phyloP scores from a whole-genome alignment of 2,797 vertebrate species.

The Danio kyathit region DNA sequence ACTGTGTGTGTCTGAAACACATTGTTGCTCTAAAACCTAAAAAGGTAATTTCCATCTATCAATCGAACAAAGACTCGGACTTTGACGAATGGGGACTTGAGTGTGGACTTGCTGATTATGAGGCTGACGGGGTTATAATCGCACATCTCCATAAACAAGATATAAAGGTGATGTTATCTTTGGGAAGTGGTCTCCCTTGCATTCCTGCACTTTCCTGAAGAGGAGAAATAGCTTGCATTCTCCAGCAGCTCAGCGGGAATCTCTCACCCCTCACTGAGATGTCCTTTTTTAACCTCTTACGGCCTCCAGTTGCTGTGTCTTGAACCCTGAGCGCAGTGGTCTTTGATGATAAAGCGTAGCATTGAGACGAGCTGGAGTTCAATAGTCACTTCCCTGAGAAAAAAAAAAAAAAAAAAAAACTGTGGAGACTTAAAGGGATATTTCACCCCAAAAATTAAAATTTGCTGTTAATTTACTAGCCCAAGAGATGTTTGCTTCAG shows the following conservation, averaged over 20 bases:
- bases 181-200: constrained; percentile 44
- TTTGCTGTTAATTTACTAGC: too few relatives aligned
- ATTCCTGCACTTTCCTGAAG: constrained; percentile 47
- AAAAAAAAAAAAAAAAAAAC: too few relatives aligned
- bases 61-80: constrained; percentile 2
- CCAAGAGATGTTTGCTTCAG: too few relatives aligned
- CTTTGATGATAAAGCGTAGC: constrained; percentile 34
- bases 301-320: constrained; percentile 22
- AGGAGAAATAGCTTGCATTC: constrained; percentile 57
- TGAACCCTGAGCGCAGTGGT: constrained; percentile 29
- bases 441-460: too few relatives aligned
- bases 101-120: constrained; percentile 29
- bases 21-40: neutral
- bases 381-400: neutral
- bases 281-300: constrained; percentile 45
- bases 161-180: constrained; percentile 54
- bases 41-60: neutral
- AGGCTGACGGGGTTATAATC: constrained; percentile 26
- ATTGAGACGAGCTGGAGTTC: neutral
- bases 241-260: constrained; percentile 34
- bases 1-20: neutral
- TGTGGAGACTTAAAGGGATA: too few relatives aligned
- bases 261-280: constrained; percentile 31
- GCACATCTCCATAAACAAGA: constrained; percentile 33
- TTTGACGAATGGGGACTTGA: neutral